Conservation (phyloP, 2,888 invertebrate genomes). For the Morinoia aosen region DNA sequence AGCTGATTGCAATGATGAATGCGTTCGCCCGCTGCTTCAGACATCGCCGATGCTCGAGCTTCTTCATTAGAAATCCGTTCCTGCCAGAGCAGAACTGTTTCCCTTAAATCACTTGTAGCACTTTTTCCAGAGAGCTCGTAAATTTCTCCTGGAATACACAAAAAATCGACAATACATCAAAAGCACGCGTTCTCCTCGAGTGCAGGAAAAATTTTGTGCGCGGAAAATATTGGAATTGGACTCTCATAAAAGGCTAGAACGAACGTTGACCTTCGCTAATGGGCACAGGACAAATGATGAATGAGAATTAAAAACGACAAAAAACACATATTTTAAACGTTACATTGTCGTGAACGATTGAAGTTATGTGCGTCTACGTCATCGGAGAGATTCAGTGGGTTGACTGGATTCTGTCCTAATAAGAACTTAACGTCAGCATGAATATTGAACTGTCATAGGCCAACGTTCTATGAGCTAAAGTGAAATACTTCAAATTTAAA, state of each 20-base stretch:
- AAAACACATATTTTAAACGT: not conserved
- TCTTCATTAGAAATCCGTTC: slow-evolving; percentile 43
- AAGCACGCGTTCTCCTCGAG: not conserved
- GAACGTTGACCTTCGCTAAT: slow-evolving; percentile 12
- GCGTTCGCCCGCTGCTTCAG: not conserved
- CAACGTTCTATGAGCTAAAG: not conserved
- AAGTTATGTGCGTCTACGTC: not conserved
- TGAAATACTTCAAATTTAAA: not conserved
- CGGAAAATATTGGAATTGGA: slow-evolving; percentile 12
- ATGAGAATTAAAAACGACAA: not conserved
- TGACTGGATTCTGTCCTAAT: not conserved
- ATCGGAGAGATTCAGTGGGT: not conserved
- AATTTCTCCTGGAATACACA: slow-evolving; percentile 28
- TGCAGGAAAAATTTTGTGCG: not conserved
- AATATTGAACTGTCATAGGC: not conserved
- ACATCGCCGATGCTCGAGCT: slow-evolving; percentile 1
- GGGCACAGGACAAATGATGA: not conserved
- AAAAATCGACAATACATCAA: slow-evolving; percentile 52
- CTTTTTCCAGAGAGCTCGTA: not conserved
- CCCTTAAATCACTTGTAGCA: slow-evolving; percentile 24
- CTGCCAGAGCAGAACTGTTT: slow-evolving; percentile 14
- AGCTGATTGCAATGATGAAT: slow-evolving; percentile 14
- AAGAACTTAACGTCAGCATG: not conserved
- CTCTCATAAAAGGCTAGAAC: not conserved
- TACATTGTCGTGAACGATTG: not conserved